Conservation (phyloP, 1,140 invertebrate genomes). For the Drosophila ficusphila region DNA sequence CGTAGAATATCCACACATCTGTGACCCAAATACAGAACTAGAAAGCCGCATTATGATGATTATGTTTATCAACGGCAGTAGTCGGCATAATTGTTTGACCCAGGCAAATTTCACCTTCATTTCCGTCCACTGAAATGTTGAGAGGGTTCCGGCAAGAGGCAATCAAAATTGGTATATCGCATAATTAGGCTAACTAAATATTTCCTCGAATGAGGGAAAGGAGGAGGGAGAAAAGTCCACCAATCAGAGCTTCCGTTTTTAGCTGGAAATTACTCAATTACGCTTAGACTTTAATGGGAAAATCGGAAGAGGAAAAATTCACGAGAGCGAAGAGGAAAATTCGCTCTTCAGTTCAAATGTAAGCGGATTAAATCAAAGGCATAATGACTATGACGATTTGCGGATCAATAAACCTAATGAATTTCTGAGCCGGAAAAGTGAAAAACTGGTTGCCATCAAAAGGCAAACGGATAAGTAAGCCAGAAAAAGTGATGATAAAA, state of each 20-base stretch:
- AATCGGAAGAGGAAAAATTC: slow-evolving; percentile 7
- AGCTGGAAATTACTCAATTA: slow-evolving; percentile 75
- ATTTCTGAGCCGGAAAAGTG: slow-evolving; percentile 40
- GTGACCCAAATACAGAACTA: slow-evolving; percentile 16
- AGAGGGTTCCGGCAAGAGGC: slow-evolving; percentile 6
- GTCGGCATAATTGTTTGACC: slow-evolving; percentile 47
- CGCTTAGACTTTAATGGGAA: slow-evolving; percentile 70
- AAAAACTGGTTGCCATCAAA: slow-evolving; percentile 15
- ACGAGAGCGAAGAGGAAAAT: background rate
- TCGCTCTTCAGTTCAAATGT: slow-evolving; percentile 26
- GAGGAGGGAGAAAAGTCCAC: background rate
- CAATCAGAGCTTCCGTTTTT: slow-evolving; percentile 68
- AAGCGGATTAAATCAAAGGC: slow-evolving; percentile 71
- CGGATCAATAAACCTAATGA: slow-evolving; percentile 79
- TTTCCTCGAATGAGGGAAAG: slow-evolving; percentile 15
- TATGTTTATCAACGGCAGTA: slow-evolving; percentile 56
- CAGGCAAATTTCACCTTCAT: slow-evolving; percentile 60
- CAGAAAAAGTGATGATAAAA: background rate
- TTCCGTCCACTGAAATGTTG: slow-evolving; percentile 32
- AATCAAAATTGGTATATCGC: slow-evolving; percentile 72
- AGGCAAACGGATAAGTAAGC: slow-evolving; percentile 2
- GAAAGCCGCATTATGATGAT: slow-evolving; percentile 14
- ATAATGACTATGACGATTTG: slow-evolving; percentile 60
- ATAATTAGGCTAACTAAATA: slow-evolving; percentile 79
- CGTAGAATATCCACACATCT: slow-evolving; percentile 2